Percentiles rank a stretch among this genome's conserved stretches.
phyloP scores from a whole-genome alignment of 2,797 vertebrate species.

The Acanthopagrus latus region DNA sequence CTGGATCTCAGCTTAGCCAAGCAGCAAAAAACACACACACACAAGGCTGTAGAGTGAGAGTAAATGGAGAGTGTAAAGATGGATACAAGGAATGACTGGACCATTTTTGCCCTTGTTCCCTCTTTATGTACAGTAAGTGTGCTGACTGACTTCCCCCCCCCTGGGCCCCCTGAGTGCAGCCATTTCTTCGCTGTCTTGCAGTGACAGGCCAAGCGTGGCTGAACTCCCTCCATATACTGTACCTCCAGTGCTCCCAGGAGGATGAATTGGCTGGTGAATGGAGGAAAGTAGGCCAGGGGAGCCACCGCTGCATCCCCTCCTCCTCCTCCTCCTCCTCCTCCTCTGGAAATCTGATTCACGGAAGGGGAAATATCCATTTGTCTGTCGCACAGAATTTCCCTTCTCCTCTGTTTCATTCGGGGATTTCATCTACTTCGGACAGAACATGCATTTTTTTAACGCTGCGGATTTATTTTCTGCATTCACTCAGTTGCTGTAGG shows the following conservation, averaged over 20 bases:
- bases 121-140: conserved; percentile 53
- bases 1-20: conserved; percentile 44
- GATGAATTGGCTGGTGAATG: conserved; percentile 62
- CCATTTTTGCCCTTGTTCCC: conserved; percentile 32
- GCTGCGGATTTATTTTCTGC: conserved; percentile 22
- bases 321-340: conserved; percentile 41
- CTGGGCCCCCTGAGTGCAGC: conserved; percentile 39
- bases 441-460: conserved; percentile 42
- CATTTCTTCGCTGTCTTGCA: conserved; percentile 63
- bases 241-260: conserved; percentile 74
- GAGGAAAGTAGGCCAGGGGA: conserved; percentile 81
- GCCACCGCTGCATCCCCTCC: conserved; percentile 46
- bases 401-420: conserved; percentile 49
- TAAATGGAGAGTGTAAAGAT: conserved; percentile 48
- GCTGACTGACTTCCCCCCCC: conserved; percentile 36
- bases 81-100: conserved; percentile 51
- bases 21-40: background rate
- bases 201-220: conserved; percentile 81
- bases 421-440: conserved; percentile 47
- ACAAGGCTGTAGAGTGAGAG: conserved; percentile 17
- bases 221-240: conserved; percentile 69
- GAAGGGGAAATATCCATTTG: conserved; percentile 66
- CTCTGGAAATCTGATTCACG: conserved; percentile 66
- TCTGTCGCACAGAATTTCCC: conserved; percentile 60
- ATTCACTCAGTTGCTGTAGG: conserved; percentile 24